Percentiles rank a stretch among this genome's conserved stretches.
These are phyloP conservation scores for Peromyscus nudipes DNA, from an alignment of 2,797 vertebrate species.

Conservation along the genomic window DNA sequence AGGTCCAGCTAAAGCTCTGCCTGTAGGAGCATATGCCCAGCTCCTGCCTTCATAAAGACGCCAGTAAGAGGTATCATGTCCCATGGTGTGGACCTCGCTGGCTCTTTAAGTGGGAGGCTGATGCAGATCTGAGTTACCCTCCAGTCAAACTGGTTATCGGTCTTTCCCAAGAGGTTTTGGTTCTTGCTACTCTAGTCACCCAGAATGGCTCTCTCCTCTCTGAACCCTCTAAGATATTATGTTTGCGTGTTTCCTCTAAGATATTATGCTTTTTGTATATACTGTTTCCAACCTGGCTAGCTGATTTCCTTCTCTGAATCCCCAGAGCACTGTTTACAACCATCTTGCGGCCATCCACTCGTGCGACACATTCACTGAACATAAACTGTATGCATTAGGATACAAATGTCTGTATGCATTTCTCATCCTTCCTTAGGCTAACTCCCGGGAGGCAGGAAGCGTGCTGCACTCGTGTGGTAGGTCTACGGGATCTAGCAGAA, in stretches of 20 bases:
- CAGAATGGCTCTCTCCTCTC: neutral
- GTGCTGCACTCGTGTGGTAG: neutral
- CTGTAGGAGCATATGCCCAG: fast-evolving
- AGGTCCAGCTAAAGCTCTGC: neutral
- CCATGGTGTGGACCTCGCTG: too few relatives aligned
- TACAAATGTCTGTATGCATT: neutral
- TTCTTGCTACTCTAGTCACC: neutral
- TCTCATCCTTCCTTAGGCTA: neutral
- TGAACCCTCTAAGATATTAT: too few relatives aligned
- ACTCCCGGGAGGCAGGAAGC: neutral
- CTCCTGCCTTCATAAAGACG: neutral
- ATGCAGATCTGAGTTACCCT: neutral
- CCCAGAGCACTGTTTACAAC: neutral
- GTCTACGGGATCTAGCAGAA: neutral
- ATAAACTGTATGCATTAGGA: neutral
- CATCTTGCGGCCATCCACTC: neutral
- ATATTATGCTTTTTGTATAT: neutral
- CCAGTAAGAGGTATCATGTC: neutral
- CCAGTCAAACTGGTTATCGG: neutral
- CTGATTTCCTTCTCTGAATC: neutral
- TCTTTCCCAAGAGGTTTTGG: neutral
- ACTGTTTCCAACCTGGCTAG: neutral
- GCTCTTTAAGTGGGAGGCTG: neutral
- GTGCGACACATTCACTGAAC: neutral
- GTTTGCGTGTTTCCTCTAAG: neutral